Percentiles rank a stretch among this genome's conserved stretches.
These are phyloP conservation scores for Phyllotreta cruciferae DNA, from an alignment of 2,888 invertebrate genomes.

Conservation along the genomic window DNA sequence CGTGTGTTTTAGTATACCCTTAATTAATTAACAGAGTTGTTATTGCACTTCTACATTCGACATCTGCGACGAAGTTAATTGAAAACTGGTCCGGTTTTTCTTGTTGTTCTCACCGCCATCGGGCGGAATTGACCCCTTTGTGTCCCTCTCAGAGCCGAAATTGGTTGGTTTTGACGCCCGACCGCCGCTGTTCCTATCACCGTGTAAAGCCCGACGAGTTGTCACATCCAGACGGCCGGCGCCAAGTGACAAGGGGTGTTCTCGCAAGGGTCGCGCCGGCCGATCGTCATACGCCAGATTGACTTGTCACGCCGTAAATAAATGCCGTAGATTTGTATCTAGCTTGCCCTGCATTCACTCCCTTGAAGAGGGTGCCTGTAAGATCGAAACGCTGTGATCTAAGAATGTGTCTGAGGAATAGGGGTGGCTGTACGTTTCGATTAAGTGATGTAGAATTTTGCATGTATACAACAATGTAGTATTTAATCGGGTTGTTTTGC, in stretches of 20 bases:
- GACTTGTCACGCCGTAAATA: conserved; percentile 46
- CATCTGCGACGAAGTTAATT: too few species aligned
- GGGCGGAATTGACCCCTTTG: conserved; percentile 2
- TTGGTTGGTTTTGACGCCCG: conserved; percentile 34
- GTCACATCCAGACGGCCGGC: conserved; percentile 38
- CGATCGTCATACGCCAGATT: conserved; percentile 43
- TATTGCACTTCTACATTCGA: too few species aligned
- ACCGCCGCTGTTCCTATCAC: conserved; percentile 35
- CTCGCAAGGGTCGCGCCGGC: conserved; percentile 17
- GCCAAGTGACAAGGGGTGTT: conserved; percentile 33
- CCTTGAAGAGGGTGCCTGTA: too few species aligned
- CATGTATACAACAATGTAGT: too few species aligned
- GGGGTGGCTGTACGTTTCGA: too few species aligned
- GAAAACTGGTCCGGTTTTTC: too few species aligned
- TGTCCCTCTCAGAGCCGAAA: conserved; percentile 4
- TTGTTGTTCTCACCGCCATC: not conserved
- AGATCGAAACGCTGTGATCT: too few species aligned
- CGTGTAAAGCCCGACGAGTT: conserved; percentile 31
- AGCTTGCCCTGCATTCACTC: not conserved
- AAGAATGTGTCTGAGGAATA: too few species aligned
- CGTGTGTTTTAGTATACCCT: too few species aligned
- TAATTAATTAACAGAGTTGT: too few species aligned
- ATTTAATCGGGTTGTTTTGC: too few species aligned
- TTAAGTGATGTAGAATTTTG: too few species aligned
- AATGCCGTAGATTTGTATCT: conserved; percentile 24